Evolutionary conservation across 2,888 invertebrate genomes (phyloP).

Genomic region (Oscheius myriophilus): DNA sequence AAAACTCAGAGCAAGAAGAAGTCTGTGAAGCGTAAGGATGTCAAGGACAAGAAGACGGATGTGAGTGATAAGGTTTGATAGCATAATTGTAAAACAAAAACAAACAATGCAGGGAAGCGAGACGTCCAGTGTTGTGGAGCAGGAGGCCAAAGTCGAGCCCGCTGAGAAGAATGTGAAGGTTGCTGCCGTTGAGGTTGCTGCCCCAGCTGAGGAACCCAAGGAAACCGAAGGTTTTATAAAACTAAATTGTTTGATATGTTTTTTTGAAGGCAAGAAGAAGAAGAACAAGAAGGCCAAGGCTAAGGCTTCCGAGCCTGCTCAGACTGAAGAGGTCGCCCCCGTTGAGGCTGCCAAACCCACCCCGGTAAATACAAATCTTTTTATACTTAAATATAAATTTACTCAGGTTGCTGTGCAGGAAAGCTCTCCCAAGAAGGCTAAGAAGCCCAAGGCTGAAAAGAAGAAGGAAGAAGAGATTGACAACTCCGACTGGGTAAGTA

Average conservation of each 20-base stretch:
- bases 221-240: not conserved
- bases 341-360: not conserved
- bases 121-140: too few species aligned
- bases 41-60: conserved; percentile 10
- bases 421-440: not conserved
- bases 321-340: not conserved
- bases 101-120: too few species aligned
- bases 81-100: not conserved
- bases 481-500: too few species aligned
- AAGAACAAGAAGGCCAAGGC: conserved; percentile 2
- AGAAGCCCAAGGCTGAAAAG: not conserved
- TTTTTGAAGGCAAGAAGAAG: conserved; percentile 1
- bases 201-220: not conserved
- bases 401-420: not conserved
- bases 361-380: too few species aligned
- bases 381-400: too few species aligned
- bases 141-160: too few species aligned
- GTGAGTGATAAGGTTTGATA: not conserved
- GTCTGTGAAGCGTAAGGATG: conserved; percentile 6
- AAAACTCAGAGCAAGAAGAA: conserved; percentile 5
- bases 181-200: not conserved
- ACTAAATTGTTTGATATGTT: not conserved
- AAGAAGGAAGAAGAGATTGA: not conserved
- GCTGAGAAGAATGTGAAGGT: not conserved
- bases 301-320: not conserved